phyloP scores from a whole-genome alignment of 2,888 invertebrate genomes.

The Fragum fragum region DNA sequence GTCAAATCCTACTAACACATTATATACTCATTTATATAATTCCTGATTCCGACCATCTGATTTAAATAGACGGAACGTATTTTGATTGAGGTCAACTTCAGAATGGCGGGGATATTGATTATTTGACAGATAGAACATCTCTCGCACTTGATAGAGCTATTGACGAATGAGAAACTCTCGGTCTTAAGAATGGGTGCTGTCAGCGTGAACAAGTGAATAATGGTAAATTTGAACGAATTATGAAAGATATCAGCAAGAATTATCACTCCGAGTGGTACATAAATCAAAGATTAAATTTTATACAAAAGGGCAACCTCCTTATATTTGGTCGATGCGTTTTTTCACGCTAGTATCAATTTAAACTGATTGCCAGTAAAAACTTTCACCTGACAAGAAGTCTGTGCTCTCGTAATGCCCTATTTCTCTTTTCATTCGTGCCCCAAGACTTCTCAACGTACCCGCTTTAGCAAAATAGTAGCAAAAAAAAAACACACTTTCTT shows the following conservation, averaged over 20 bases:
- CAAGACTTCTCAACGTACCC: no score
- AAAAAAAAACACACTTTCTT: no score
- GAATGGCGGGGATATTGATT: slow-evolving; percentile 29
- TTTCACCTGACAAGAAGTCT: no score
- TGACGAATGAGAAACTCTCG: slow-evolving; percentile 28
- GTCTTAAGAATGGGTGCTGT: slow-evolving; percentile 11
- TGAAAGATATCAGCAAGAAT: slow-evolving; percentile 23
- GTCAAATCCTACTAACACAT: slow-evolving; percentile 52
- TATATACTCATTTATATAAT: slow-evolving; percentile 57
- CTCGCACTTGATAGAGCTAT: slow-evolving; percentile 6
- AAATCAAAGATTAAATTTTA: slow-evolving; percentile 11
- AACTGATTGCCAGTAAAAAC: background rate
- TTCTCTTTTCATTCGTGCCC: no score
- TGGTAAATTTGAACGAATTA: slow-evolving; percentile 30
- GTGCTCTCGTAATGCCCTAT: no score
- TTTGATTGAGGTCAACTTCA: slow-evolving; percentile 47
- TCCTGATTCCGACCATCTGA: slow-evolving; percentile 50
- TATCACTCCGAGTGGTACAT: slow-evolving; percentile 1
- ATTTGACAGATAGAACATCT: slow-evolving; percentile 26
- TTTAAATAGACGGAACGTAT: slow-evolving; percentile 50
- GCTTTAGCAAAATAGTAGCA: no score
- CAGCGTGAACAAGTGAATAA: slow-evolving; percentile 27
- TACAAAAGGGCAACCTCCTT: background rate
- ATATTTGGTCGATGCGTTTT: background rate
- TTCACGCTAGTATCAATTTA: background rate